Evolutionary conservation across 2,113 vertebrate genomes (phyloP).

Genomic region (Paracyprichromis sp.): DNA sequence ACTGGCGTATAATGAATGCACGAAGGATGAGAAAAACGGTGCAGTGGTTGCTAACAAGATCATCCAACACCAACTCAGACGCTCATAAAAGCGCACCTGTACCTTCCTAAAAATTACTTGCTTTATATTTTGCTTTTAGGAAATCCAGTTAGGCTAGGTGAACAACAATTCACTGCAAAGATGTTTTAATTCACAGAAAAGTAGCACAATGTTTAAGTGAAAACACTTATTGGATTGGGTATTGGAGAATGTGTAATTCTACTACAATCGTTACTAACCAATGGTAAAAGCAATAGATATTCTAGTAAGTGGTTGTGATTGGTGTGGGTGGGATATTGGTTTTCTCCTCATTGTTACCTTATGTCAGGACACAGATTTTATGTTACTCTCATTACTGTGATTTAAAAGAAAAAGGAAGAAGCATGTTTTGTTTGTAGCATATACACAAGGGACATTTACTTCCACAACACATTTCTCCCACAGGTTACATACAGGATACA

Average conservation of each 20-base stretch:
- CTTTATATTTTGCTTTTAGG: not conserved
- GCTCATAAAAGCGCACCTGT: not conserved
- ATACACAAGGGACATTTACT: not conserved
- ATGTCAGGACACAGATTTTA: not conserved
- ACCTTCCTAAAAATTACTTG: not conserved
- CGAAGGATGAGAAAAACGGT: not conserved
- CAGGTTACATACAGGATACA: not conserved
- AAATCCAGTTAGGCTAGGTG: not conserved
- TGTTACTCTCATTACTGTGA: not conserved
- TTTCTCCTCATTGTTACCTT: not conserved
- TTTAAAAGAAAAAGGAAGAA: rapidly evolving
- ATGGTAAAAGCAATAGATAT: not conserved
- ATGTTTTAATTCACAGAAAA: not conserved
- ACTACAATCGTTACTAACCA: not conserved
- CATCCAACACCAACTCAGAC: not conserved
- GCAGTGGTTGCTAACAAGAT: not conserved
- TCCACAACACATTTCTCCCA: not conserved
- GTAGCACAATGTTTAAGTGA: not conserved
- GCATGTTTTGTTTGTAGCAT: not conserved
- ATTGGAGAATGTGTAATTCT: not conserved
- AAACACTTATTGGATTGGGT: not conserved
- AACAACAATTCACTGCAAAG: not conserved
- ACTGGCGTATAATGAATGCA: not conserved
- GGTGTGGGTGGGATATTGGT: not conserved
- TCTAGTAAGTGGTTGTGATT: not conserved